Percentiles rank a stretch among this genome's conserved stretches.
Evolutionary conservation across 2,797 vertebrate species (phyloP).

Genomic region (Pseudotriccus pelzelni): DNA sequence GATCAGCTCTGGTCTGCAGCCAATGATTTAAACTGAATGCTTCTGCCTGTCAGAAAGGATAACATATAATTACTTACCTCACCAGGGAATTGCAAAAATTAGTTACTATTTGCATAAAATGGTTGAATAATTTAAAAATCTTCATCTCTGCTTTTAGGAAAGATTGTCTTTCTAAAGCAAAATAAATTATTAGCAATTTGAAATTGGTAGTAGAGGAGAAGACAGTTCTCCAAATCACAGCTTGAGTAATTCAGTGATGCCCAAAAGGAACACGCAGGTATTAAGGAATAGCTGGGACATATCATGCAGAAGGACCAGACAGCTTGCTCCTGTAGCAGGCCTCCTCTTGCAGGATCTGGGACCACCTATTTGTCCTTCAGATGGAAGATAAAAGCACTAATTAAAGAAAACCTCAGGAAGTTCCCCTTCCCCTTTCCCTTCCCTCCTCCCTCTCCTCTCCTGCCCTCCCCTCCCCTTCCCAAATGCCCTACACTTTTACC

Average conservation of each 20-base stretch:
- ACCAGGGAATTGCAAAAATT: not conserved
- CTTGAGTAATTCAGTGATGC: not conserved
- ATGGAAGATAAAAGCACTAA: not conserved
- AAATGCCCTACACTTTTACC: not conserved
- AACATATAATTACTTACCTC: not conserved
- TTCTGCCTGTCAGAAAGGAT: slow-evolving; percentile 9
- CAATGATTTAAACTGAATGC: not conserved
- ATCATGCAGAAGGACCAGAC: not conserved
- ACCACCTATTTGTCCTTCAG: not conserved
- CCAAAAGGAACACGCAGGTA: not conserved
- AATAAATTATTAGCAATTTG: slow-evolving; percentile 12
- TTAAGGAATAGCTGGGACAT: not conserved
- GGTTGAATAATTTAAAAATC: slow-evolving; percentile 18
- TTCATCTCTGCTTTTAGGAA: not conserved
- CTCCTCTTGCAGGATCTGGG: not conserved
- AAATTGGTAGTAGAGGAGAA: not conserved
- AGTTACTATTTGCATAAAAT: slow-evolving; percentile 35
- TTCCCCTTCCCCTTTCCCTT: not conserved
- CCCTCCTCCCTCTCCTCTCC: too few relatives aligned
- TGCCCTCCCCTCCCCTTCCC: not conserved
- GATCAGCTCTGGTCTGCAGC: not conserved
- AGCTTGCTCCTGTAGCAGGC: not conserved
- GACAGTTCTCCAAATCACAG: not conserved
- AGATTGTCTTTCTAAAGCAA: not conserved
- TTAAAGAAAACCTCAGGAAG: not conserved